Base-by-base conservation (phyloP, 1,140 invertebrate species). In the Bombus ignitus region DNA sequence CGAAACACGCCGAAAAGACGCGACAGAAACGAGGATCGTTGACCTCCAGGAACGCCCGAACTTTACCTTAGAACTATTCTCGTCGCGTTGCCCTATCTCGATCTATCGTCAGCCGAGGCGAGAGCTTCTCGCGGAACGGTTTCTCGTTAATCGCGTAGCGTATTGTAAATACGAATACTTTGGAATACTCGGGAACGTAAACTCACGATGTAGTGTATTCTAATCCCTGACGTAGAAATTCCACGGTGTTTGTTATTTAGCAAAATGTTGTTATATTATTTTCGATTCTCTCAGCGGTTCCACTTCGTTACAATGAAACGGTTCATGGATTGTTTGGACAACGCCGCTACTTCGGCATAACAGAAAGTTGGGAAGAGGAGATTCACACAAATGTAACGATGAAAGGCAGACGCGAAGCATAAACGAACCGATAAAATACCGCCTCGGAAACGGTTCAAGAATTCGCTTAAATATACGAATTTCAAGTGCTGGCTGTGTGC, bases 331-430 rank as follows among this genome's bases (percentile, higher is more conserved):
- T 83, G 59, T 76, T 83, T 66, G 42, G 37, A 62, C 37, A 75
- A n/a, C 37, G 18, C 3, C 25, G 35, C 28, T 53, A n/a, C 32
- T 39, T 47, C 37, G 35, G 39, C 32, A 22, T 2, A 74, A 28
- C 57, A 35, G 39, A 65, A 28, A 65, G 72, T 47, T 13, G 53
- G 32, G 75, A 65, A 42, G n/a, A 15, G 22, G n/a, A 44, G 53
- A 53, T 47, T n/a, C 5, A 6, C 18, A 6, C 22, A n/a, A 53
- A 65, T 65, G 53, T 18, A 76, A 28, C 73, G 42, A 82, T 59
- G 39, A 74, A 74, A 74, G 35, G 44, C 68, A 81, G 80, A 59
- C 68, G n/a, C 80, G 37, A 12, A 62, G 25, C 47, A 18, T 81
- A 81, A 81, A 81, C 53, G 35, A 18, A 81, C 22, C 9, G 22